phyloP scores from a whole-genome alignment of 2,113 vertebrate species.

The Notechis scutatus region DNA sequence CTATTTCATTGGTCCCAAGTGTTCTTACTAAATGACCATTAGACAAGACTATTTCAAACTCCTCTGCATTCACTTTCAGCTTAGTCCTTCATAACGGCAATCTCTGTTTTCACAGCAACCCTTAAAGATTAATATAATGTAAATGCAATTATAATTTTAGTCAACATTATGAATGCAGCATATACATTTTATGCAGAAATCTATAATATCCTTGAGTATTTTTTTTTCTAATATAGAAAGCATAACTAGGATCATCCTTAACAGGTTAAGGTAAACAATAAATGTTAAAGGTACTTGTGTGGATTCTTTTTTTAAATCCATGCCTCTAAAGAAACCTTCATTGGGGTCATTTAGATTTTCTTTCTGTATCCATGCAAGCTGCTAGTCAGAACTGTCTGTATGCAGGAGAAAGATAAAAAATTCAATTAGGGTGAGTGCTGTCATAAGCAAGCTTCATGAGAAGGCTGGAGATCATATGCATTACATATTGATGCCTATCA shows the following conservation, averaged over 20 bases:
- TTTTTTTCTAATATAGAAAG: slow-evolving; percentile 26
- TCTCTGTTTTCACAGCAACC: not conserved
- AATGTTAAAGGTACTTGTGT: slow-evolving; percentile 49
- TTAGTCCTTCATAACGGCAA: not conserved
- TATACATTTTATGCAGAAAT: slow-evolving; percentile 12
- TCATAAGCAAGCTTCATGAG: slow-evolving; percentile 76
- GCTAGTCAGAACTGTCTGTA: slow-evolving; percentile 76
- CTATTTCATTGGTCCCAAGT: not conserved
- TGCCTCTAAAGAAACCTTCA: slow-evolving; percentile 61
- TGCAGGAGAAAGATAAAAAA: slow-evolving; percentile 83
- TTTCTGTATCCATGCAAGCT: slow-evolving; percentile 67
- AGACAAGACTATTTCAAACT: not conserved
- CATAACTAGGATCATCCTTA: slow-evolving; percentile 49
- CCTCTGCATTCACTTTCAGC: not conserved
- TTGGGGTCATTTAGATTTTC: slow-evolving; percentile 64
- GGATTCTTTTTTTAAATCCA: slow-evolving; percentile 45
- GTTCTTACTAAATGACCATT: not conserved
- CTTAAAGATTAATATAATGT: not conserved
- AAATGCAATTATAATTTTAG: slow-evolving; percentile 3
- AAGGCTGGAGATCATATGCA: slow-evolving; percentile 84
- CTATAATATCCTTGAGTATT: slow-evolving; percentile 33
- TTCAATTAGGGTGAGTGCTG: slow-evolving; percentile 82
- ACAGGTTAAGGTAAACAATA: slow-evolving; percentile 33
- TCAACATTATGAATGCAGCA: not conserved
- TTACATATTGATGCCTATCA: slow-evolving; percentile 88